Evolutionary conservation across 1,140 invertebrate species (phyloP).

Genomic region (Anastrepha ludens): DNA sequence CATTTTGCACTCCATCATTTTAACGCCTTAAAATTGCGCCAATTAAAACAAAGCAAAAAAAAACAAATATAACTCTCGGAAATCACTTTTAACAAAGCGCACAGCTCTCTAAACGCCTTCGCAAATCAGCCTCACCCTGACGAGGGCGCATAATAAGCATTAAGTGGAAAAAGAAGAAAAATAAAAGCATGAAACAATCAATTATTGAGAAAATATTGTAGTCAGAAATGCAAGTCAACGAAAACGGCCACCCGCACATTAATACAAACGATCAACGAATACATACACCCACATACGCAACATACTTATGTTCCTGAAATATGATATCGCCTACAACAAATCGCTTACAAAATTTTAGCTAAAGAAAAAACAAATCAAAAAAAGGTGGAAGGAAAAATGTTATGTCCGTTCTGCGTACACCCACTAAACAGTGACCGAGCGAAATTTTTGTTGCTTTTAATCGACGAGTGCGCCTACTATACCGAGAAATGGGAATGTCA

Average conservation of each 20-base stretch:
- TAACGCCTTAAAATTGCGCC: no score
- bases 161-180: not conserved
- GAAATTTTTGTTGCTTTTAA: not conserved
- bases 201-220: not conserved
- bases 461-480: not conserved
- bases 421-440: not conserved
- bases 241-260: not conserved
- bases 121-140: not conserved
- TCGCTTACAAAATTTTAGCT: not conserved
- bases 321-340: conserved; percentile 12
- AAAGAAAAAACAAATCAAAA: not conserved
- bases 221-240: not conserved
- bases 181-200: not conserved
- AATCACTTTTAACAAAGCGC: conserved; percentile 13
- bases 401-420: not conserved
- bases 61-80: not conserved
- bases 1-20: no score
- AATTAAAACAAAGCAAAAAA: not conserved
- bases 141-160: not conserved
- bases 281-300: no score
- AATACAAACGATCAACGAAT: not conserved
- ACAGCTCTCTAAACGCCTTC: not conserved
- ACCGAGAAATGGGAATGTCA: not conserved
- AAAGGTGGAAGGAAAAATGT: conserved; percentile 2
- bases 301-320: conserved; percentile 1